Evolutionary conservation across 2,797 vertebrate species (phyloP), one percentile per base, ranked within the genome.

Genomic region (Alauda arvensis): DNA sequence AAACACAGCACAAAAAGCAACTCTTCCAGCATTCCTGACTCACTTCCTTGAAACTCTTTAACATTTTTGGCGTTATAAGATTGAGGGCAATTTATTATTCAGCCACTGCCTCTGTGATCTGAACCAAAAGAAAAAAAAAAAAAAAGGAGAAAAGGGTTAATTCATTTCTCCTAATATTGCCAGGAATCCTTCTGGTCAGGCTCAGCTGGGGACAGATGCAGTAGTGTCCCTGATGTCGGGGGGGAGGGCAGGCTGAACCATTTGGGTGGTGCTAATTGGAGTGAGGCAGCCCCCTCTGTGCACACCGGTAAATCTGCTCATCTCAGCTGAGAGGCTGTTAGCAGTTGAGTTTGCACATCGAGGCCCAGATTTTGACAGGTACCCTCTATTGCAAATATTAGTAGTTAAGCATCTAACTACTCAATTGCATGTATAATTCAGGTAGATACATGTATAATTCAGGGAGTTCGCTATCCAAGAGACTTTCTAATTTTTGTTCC

Each of bases 361-460:
- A 90, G 80, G 65, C 77, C 60, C 4, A 2, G 68, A 57, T 89
- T 90, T 93, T 92, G 85, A 83, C 93, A 84, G 85, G 61, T 89
- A 60, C 46, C 33, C 6, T 40, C 39, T 78, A 65, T 13, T 39
- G 83, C 83, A 79, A 94, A 88, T 93, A 92, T 85, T 90, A 84
- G 93, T 42, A 93, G 92, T 89, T 91, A 61, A 77, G 85, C 75
- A 82, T 74, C 75, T 82, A 91, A 77, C 77, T 86, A 80, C 80
- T 84, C 88, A 65, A 59, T 79, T 94, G 55, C 92, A 94, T 93
- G 75, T 86, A 92, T 95, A 92, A 93, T 95, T 94, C 83, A 94
- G 70, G 65, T 53, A 81, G 85, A 39, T 86, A 70, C 77, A 95
- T 95, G 39, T 86, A 94, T 94, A 93, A 93, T 95, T 94, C 88